Evolutionary conservation across 2,888 invertebrate species (phyloP), one percentile per base, ranked within the genome.

Genomic region (Perdita meconis): DNA sequence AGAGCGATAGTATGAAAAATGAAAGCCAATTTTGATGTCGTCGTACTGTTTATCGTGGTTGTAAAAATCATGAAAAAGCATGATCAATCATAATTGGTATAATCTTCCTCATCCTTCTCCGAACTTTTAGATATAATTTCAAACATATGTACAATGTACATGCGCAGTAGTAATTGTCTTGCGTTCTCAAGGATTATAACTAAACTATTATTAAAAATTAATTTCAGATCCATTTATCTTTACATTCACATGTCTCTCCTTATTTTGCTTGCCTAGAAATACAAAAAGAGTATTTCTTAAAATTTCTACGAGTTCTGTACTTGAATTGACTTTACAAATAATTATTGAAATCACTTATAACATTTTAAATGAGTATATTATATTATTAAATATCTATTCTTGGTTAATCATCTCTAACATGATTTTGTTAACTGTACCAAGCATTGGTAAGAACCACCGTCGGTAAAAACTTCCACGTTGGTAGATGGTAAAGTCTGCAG

Each of bases 381-480:
- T n/a, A n/a, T n/a, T n/a, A n/a, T n/a, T 0, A 16, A 1, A 4
- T 13, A 5, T 44, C 34, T 13, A 16, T 22, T 1, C n/a, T 1
- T 0, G 8, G 42, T 19, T 22, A 4, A n/a, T 26, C 2, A 30
- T 30, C 6, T 10, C 19, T 4, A n/a, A 26, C 1, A 34, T 1
- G 1, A 38, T 6, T 12, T 30, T 22, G 2, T 38, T 1, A 0
- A 4, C 0, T 6, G 42, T 69, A 55, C 56, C 56, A 12, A 10
- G 8, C 24, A 51, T 44, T 36, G 64, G 24, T 70, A 70, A 75
- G n/a, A 19, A 19, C 16, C 16, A 16, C 47, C 0, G 73, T 73
- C 78, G 79, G 65, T 78, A 78, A 68, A 8, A 16, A 50, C 19
- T 38, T 50, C 10, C 30, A 4, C 22, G 22, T 19, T 66, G 47